These are phyloP conservation scores for Phrynocephalus versicolor DNA, from an alignment of 2,113 vertebrate genomes.

Conservation along the genomic window DNA sequence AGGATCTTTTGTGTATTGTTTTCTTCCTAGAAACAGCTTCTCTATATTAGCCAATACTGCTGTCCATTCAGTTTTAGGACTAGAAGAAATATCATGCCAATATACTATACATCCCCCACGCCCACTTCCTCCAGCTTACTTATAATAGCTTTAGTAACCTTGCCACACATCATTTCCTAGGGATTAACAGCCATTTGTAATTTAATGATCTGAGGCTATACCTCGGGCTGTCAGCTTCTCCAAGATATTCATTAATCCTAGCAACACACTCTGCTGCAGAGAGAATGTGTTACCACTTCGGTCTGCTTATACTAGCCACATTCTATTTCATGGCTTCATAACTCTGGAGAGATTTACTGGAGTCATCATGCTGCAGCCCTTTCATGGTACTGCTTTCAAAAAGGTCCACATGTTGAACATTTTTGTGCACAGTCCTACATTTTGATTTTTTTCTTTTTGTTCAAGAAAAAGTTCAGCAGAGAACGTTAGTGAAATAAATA, in stretches of 20 bases:
- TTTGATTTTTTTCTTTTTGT: slow-evolving; percentile 30
- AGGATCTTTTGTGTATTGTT: background rate
- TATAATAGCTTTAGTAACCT: slow-evolving; percentile 60
- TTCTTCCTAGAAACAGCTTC: slow-evolving; percentile 11
- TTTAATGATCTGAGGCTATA: slow-evolving; percentile 59
- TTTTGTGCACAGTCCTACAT: background rate
- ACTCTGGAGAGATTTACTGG: background rate
- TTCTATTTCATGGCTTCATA: slow-evolving; percentile 17
- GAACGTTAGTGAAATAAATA: background rate
- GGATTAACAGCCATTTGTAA: slow-evolving; percentile 55
- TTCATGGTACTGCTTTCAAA: slow-evolving; percentile 36
- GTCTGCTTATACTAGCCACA: slow-evolving; percentile 53
- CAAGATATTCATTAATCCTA: slow-evolving; percentile 56
- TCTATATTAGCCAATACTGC: background rate
- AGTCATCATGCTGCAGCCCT: background rate
- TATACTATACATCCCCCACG: slow-evolving; percentile 10
- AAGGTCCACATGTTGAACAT: slow-evolving; percentile 31
- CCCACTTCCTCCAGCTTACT: slow-evolving; percentile 25
- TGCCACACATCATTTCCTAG: slow-evolving; percentile 51
- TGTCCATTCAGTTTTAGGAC: slow-evolving; percentile 5
- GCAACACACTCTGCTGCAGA: slow-evolving; percentile 51
- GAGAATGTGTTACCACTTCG: slow-evolving; percentile 53
- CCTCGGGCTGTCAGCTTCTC: slow-evolving; percentile 54
- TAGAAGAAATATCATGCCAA: background rate
- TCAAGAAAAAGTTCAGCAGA: background rate